Base-by-base conservation (phyloP, 1,140 invertebrate species). In the Lethocerus indicus region DNA sequence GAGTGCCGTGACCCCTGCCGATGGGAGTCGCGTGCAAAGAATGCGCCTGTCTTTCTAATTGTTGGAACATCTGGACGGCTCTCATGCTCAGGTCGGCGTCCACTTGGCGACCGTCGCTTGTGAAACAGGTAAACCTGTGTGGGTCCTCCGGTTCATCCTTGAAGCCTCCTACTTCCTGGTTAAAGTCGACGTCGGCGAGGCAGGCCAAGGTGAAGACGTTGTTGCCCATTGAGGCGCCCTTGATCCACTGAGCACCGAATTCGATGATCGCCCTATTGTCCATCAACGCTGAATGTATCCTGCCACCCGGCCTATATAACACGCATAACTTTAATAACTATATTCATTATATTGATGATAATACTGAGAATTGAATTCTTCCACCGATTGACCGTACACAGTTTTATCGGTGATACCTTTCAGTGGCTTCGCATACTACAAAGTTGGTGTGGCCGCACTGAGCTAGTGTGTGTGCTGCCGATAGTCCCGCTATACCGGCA, bases 401-500 rank as follows among this genome's bases (percentile, higher is more conserved):
- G n/a, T n/a, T n/a, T n/a, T n/a, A n/a, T n/a, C 9, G 24, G 13
- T 23, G 20, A 23, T 39, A 83, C 71, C 81, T 75, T 59, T 83
- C 78, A 26, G 78, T 78, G 13, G 82, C 81, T 67, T 85, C 82
- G 20, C 84, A 60, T 36, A 85, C 64, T 0, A 72, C 70, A 51
- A 83, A 76, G 61, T 81, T 78, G 26, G 67, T 70, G 27, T 83
- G 67, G 9, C 81, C 80, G 60, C 80, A 76, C 55, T 80, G 71
- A 0, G 69, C 63, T 6, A 85, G 66, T 44, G 78, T 67, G 59
- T 81, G 72, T 2, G 81, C 82, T 1, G 80, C 82, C 0, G 81
- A 81, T 1, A 85, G 62, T 1, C 81, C 81, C 0, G 81, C 78
- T 57, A 85, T 76, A n/a, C 82, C 82, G 12, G 78, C 81, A 0